Conservation (phyloP, 2,113 vertebrate species). For the Hypocryptadius cinnamomeus region DNA sequence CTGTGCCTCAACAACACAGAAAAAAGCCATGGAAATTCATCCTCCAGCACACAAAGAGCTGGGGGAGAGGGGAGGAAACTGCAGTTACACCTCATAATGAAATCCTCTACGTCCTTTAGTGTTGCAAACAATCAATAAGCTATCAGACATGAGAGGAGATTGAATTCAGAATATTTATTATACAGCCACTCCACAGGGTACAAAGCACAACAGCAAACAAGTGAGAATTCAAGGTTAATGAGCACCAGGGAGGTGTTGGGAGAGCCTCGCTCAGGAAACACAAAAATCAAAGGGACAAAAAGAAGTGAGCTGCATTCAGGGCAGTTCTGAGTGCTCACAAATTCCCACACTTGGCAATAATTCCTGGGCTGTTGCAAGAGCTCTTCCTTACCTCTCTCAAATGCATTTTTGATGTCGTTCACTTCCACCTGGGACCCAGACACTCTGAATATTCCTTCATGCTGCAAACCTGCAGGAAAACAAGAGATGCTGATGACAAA, state of each 20-base stretch:
- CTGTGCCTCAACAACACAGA: neutral
- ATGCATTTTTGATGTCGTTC: conserved; percentile 98
- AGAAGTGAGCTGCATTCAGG: neutral
- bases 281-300: neutral
- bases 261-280: neutral
- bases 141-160: neutral
- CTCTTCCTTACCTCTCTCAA: conserved; percentile 87
- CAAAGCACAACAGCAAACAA: neutral
- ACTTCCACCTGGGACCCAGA: conserved; percentile 98
- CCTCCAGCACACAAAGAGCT: neutral
- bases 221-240: neutral
- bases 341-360: neutral
- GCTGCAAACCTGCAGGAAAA: conserved; percentile 80
- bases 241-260: neutral
- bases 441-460: conserved; percentile 96
- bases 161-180: neutral
- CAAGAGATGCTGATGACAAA: neutral
- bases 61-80: neutral
- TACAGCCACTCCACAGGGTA: neutral
- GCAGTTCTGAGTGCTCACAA: neutral
- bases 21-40: neutral
- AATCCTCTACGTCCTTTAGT: neutral
- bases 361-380: neutral
- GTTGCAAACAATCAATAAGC: conserved; percentile 8
- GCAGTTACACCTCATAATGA: neutral